Base-by-base conservation (phyloP, 2,797 vertebrate genomes). In the Eutrigla gurnardus region DNA sequence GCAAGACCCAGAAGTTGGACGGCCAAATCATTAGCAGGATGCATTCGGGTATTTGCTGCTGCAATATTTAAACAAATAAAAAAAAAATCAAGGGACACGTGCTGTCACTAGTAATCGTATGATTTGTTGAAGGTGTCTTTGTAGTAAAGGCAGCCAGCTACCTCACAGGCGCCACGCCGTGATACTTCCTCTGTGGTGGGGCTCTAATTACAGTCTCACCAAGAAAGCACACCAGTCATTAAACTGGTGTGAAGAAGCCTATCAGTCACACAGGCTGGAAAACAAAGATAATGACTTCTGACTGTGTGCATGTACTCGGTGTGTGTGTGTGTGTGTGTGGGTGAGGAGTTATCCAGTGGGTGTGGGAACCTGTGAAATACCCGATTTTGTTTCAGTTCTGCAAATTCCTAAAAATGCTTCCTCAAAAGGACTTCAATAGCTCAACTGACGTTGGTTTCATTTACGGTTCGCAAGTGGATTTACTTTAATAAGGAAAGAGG, bases 341-440 rank as follows among this genome's bases (percentile, higher is more conserved):
- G 40, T 83, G 52, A 77, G 15, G 57, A 58, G 43, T 69, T 65
- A 25, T 77, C 43, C 35, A 15, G n/a, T 50, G 73, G 73, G 75
- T 82, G 74, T 69, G 77, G 52, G 79, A 86, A 67, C 42, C 61
- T 79, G 47, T 40, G 32, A 80, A 78, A 83, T 32, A 66, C 66
- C 53, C 33, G 7, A 61, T 81, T 80, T 81, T 60, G 57, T 89
- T 86, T 89, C 81, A 85, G 53, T 90, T 92, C 87, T 75, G 55
- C 71, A 86, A 84, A 83, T 70, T 39, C 32, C 60, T 17, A 70
- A 54, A 62, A 15, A 62, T 35, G 32, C 60, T 91, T 90, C 86
- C 83, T 81, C 68, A 78, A 81, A 76, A 67, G 15, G 14, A 39
- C 40, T 39, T 4, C 0, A 5, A 25, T 25, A 43, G 4, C 39